These are phyloP conservation scores for Limnephilus rhombicus DNA, from an alignment of 2,888 invertebrate genomes.

Conservation along the genomic window DNA sequence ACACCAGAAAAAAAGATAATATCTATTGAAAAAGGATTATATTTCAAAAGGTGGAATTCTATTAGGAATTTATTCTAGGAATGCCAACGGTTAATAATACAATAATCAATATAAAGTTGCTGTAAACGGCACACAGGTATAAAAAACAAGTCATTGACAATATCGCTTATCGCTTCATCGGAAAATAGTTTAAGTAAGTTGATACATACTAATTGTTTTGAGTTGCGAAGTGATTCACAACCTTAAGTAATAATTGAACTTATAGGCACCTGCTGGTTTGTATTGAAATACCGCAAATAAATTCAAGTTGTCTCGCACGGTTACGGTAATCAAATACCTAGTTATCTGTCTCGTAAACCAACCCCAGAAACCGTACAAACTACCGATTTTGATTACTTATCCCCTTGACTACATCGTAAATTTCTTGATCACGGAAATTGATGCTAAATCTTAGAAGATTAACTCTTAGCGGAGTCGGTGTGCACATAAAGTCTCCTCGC, in stretches of 20 bases:
- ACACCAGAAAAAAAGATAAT: neutral
- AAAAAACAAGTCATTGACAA: neutral
- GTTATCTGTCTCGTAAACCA: neutral
- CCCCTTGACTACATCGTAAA: constrained; percentile 4
- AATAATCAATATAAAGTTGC: neutral
- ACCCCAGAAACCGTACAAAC: neutral
- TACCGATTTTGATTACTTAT: constrained; percentile 18
- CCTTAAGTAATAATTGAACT: neutral
- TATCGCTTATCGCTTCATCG: neutral
- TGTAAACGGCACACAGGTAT: neutral
- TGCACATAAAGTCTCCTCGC: constrained; percentile 16
- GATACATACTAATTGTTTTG: neutral
- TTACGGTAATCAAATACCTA: neutral
- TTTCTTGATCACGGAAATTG: constrained; percentile 5
- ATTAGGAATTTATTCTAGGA: neutral
- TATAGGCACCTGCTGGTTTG: neutral
- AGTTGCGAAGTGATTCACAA: neutral
- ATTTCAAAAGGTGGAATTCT: neutral
- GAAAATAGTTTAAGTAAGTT: neutral
- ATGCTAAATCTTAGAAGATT: constrained; percentile 7
- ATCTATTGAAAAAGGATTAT: neutral
- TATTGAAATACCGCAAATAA: neutral
- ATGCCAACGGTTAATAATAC: neutral
- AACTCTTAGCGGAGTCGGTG: neutral
- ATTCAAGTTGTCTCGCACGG: neutral